Evolutionary conservation across 2,888 invertebrate genomes (phyloP), one percentile per base, ranked within the genome.

Genomic region (Drosophila prolongata): DNA sequence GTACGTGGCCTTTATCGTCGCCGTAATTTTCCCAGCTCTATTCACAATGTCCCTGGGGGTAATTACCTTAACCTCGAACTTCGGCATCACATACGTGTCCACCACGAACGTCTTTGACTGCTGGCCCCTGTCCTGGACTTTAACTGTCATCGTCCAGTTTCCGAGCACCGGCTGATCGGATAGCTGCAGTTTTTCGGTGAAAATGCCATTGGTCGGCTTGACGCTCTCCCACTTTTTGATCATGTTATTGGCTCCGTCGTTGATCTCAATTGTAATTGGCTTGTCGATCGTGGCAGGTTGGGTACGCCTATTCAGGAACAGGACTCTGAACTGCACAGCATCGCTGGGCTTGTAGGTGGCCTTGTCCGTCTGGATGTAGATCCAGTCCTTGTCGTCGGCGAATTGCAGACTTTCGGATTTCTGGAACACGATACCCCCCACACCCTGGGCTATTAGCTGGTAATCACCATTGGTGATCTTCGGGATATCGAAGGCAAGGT

Each of bases 321-420:
- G 92, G 8, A 96, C 81, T 13, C 91, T 84, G 92, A 97, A 98
- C 91, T 95, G 94, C 34, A 99, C 95, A 78, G 94, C 94, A 90
- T 96, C 95, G 13, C 95, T 95, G 0, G 98, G 98, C 90, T 97
- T 96, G 92, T 98, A 98, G 72, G 98, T 95, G 10, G 97, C 95
- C 92, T 97, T 96, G 92, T 98, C 98, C 0, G 98, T 97, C 92
- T 98, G 98, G 74, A 98, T 95, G 88, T 97, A 96, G n/a, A 97
- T 94, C 13, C 97, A 96, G 8, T 80, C 73, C 37, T 75, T 74
- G 89, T 97, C 96, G 70, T 95, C 94, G 44, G 95, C 94, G 92
- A 95, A 97, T 50, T 94, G 93, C 53, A 98, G 91, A 11, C 94
- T 94, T 1, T 95, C 95, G 19, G 95, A 94, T 73, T 96, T 95